These are phyloP conservation scores for Saccopteryx leptura DNA, from an alignment of 2,113 vertebrate species.

Conservation along the genomic window DNA sequence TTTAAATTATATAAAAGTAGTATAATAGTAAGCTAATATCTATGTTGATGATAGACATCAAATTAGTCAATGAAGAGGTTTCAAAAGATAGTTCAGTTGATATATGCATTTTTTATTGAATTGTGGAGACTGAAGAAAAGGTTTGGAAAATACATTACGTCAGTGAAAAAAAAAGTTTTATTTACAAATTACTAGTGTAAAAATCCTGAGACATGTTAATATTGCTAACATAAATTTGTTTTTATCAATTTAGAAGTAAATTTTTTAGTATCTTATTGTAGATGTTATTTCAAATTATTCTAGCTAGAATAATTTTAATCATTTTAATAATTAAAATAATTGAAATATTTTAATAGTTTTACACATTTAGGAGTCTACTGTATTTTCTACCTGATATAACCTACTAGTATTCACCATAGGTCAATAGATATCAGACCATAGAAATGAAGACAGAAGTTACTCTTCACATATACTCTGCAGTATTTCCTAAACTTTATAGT, in stretches of 20 bases:
- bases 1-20: not conserved
- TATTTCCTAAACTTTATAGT: not conserved
- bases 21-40: not conserved
- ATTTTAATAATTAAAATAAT: not conserved
- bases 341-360: not conserved
- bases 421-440: not conserved
- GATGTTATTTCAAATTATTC: not conserved
- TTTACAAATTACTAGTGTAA: not conserved
- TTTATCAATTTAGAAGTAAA: not conserved
- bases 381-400: not conserved
- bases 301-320: not conserved
- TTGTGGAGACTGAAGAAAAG: not conserved
- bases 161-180: not conserved
- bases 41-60: not conserved
- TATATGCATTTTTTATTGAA: not conserved
- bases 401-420: not conserved
- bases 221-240: not conserved
- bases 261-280: not conserved
- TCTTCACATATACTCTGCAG: not conserved
- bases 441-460: not conserved
- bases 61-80: not conserved
- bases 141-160: not conserved
- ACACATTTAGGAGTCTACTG: not conserved
- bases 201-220: not conserved
- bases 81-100: not conserved